Percentiles rank a stretch among this genome's conserved stretches.
These are phyloP conservation scores for Drepanosiphum platanoidis DNA, from an alignment of 2,888 invertebrate species.

Conservation along the genomic window DNA sequence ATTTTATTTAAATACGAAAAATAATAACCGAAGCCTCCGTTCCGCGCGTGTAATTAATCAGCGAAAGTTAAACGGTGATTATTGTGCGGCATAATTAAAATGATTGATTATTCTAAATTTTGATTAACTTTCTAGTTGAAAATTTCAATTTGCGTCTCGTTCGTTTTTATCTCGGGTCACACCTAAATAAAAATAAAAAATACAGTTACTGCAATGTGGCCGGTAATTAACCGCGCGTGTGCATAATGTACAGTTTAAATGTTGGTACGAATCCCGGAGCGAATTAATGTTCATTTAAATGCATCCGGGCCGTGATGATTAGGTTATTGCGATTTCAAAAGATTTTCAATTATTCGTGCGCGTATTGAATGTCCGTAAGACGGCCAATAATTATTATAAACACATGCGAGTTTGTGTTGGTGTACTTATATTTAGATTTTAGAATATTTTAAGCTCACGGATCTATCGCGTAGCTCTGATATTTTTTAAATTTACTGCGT, in stretches of 20 bases:
- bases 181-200: conserved; percentile 10
- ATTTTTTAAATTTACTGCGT: too few relatives aligned
- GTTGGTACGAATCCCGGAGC: neutral
- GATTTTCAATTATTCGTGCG: neutral
- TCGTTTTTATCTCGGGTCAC: conserved; percentile 2
- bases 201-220: neutral
- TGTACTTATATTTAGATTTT: too few relatives aligned
- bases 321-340: neutral
- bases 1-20: neutral
- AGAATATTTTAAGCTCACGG: too few relatives aligned
- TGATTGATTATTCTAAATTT: conserved; percentile 25
- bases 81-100: conserved; percentile 11
- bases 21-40: neutral
- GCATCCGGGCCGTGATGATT: neutral
- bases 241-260: neutral
- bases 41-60: neutral
- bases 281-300: conserved; percentile 5
- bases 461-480: too few relatives aligned
- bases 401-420: too few relatives aligned
- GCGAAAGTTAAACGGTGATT: conserved; percentile 9
- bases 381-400: neutral
- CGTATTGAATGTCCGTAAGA: neutral
- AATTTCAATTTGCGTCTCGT: conserved; percentile 13
- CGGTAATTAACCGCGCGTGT: neutral
- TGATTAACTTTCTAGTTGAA: conserved; percentile 21